Percentiles rank a stretch among this genome's conserved stretches.
Conservation (phyloP, 92 coral and sea anemone species). For the Siderastrea siderea region DNA sequence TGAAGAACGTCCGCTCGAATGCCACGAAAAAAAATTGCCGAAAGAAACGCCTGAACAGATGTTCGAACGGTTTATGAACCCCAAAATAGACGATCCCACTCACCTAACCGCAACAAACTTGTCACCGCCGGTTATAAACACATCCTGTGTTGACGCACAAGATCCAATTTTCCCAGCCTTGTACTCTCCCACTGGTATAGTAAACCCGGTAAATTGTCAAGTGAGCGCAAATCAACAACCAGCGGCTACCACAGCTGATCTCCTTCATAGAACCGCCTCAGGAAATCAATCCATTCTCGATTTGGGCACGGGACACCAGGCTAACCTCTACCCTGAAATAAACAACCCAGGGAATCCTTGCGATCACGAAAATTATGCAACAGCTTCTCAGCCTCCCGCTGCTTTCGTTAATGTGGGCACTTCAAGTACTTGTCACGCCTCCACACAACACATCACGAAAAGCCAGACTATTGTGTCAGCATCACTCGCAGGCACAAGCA, state of each 20-base stretch:
- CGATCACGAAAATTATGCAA: neutral
- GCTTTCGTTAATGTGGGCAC: neutral
- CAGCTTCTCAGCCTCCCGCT: slow-evolving; percentile 25
- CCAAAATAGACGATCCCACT: neutral
- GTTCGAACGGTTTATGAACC: slow-evolving; percentile 15
- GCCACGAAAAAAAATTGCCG: neutral
- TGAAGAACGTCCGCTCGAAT: slow-evolving; percentile 8
- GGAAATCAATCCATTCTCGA: slow-evolving; percentile 12
- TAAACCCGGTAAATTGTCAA: slow-evolving; percentile 15
- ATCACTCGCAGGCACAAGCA: neutral
- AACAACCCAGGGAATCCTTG: neutral
- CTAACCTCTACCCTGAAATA: neutral
- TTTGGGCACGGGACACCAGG: neutral
- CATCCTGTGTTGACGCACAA: neutral
- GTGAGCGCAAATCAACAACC: neutral
- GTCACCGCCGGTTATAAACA: neutral
- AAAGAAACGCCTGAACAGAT: slow-evolving; percentile 7
- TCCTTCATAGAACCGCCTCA: neutral
- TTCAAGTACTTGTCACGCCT: slow-evolving; percentile 6
- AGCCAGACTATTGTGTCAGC: neutral
- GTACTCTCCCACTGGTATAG: slow-evolving; percentile 10
- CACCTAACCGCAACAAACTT: neutral
- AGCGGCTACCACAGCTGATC: neutral
- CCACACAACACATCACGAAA: neutral
- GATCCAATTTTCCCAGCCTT: neutral